phyloP scores from a whole-genome alignment of 1,140 invertebrate genomes.

The Drosophila subobscura region DNA sequence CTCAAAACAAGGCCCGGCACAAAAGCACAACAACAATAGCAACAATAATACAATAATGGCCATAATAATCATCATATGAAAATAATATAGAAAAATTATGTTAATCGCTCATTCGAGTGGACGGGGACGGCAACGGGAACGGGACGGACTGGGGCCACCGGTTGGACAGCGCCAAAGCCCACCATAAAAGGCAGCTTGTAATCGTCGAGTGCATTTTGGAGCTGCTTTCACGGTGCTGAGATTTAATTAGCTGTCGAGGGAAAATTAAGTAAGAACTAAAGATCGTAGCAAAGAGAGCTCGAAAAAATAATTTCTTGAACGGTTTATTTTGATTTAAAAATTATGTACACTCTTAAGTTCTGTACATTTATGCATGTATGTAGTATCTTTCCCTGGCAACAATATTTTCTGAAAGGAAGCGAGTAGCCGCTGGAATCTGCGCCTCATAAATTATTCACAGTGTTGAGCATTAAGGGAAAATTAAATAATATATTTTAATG shows the following conservation, averaged over 20 bases:
- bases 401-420: too few relatives aligned
- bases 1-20: conserved; percentile 53
- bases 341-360: too few relatives aligned
- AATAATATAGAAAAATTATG: conserved; percentile 76
- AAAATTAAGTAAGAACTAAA: background rate
- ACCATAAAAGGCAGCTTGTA: conserved; percentile 64
- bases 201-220: conserved; percentile 26
- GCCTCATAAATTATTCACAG: conserved; percentile 30
- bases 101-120: conserved; percentile 44
- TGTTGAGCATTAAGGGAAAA: conserved; percentile 34
- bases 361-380: too few relatives aligned
- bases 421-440: background rate
- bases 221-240: conserved; percentile 18
- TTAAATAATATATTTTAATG: conserved; percentile 44
- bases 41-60: conserved; percentile 34
- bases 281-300: conserved; percentile 14
- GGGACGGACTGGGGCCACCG: too few relatives aligned
- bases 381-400: too few relatives aligned
- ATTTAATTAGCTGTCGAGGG: conserved; percentile 51
- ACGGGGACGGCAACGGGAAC: background rate
- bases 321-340: too few relatives aligned
- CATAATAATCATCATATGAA: conserved; percentile 66
- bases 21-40: conserved; percentile 21
- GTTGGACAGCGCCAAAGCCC: background rate
- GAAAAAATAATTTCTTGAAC: background rate